phyloP scores from a whole-genome alignment of 2,797 vertebrate species.

The Propithecus deckenii region DNA sequence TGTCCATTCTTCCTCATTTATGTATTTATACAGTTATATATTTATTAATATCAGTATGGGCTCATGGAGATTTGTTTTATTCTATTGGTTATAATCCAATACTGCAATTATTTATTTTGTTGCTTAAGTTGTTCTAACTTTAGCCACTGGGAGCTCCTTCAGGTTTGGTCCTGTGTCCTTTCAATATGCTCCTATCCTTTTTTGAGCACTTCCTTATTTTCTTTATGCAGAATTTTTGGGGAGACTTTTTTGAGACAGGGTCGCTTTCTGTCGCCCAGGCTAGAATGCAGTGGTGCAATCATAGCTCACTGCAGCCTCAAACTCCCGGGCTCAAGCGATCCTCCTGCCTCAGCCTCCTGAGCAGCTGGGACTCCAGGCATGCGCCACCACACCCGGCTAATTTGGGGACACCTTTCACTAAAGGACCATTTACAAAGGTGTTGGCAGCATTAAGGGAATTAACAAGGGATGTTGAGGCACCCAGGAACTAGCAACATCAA shows the following conservation, averaged over 20 bases:
- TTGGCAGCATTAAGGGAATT: neutral
- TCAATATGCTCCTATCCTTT: neutral
- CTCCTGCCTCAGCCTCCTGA: too few relatives aligned
- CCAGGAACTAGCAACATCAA: neutral
- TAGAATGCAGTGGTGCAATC: neutral
- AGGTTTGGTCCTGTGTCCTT: neutral
- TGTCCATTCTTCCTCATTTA: neutral
- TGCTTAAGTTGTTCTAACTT: neutral
- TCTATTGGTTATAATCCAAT: neutral
- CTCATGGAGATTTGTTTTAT: neutral
- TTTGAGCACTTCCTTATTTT: neutral
- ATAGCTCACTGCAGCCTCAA: too few relatives aligned
- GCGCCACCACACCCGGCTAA: accelerated
- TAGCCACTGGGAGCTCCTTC: neutral
- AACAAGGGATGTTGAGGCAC: neutral
- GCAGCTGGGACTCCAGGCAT: too few relatives aligned
- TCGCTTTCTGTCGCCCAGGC: neutral
- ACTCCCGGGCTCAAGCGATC: too few relatives aligned
- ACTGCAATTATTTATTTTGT: neutral
- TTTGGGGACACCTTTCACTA: neutral
- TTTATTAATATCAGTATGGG: neutral
- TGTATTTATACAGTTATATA: neutral
- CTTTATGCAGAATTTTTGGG: neutral
- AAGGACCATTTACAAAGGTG: neutral
- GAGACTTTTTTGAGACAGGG: neutral